Evolutionary conservation across 2,888 invertebrate species (phyloP), one percentile per base, ranked within the genome.

Genomic region (Eupithecia exiguata): DNA sequence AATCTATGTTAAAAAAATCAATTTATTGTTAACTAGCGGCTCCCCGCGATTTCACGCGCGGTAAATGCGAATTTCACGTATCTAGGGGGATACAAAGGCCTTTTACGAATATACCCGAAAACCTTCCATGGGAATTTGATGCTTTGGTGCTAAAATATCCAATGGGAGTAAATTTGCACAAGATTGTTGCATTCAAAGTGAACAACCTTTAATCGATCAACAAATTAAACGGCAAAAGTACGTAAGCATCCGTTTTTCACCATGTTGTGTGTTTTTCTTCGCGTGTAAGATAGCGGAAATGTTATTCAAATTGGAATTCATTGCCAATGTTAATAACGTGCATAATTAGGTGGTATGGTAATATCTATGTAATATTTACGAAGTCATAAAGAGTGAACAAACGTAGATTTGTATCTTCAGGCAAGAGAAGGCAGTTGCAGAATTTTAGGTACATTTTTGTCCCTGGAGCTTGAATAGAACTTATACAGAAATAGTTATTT

Each of bases 251-350:
- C 66, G 70, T 78, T 76, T 78, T 78, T 74, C 25, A 62, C 49
- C 66, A 25, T 68, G 16, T 63, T 46, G 36, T 36, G 67, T 30
- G 5, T 69, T 63, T 40, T 46, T 43, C 43, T 76, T 76, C 74
- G 77, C 79, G 77, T 78, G 74, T 76, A 74, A 77, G 74, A 77
- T 75, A 76, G 77, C 63, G 73, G 43, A 74, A 77, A 71, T 74
- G 46, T 68, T 68, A 74, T 74, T 77, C 79, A 58, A 30, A 62
- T 35, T 62, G 6, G 0, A 35, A 62, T 62, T 62, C 62, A 81
- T 71, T 80, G 79, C 80, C 80, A 79, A 76, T 80, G 81, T 72
- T 70, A 73, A 72, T 75, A 72, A 66, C 18, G 38, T n/a, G 70
- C 46, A 72, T 74, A 80, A 75, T 77, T 69, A 77, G 61, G 67